A percentile compares a stretch with the other conserved stretches of the same genome.
These are phyloP conservation scores for Pelosia muscerda DNA, from an alignment of 2,888 invertebrate species.

Conservation along the genomic window DNA sequence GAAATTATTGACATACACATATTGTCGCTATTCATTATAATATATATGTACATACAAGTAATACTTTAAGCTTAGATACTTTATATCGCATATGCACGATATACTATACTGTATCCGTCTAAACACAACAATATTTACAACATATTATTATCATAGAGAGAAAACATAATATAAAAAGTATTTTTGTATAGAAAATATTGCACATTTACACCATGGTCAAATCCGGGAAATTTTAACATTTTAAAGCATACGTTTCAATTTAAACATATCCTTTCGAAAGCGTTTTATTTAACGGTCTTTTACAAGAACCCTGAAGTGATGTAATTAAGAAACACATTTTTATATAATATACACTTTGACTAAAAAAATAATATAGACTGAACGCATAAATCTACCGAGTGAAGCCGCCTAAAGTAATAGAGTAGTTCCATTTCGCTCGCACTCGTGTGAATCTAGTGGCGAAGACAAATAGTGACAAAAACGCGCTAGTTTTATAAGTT, in stretches of 20 bases:
- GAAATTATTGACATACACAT: neutral
- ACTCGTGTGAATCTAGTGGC: too few relatives aligned
- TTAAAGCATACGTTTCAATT: too few relatives aligned
- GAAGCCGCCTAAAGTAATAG: too few relatives aligned
- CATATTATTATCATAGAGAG: neutral
- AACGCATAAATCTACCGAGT: too few relatives aligned
- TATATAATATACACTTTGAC: too few relatives aligned
- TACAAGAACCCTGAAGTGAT: neutral
- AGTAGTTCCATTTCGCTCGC: too few relatives aligned
- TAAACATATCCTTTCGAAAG: too few relatives aligned
- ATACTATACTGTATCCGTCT: neutral
- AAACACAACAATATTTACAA: neutral
- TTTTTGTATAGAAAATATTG: conserved; percentile 7
- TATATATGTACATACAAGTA: neutral
- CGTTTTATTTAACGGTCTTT: too few relatives aligned
- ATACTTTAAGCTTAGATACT: neutral
- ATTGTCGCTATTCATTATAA: neutral
- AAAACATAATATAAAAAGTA: conserved; percentile 1
- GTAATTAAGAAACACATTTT: too few relatives aligned
- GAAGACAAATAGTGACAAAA: too few relatives aligned
- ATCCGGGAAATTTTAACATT: conserved; percentile 4
- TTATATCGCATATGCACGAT: neutral
- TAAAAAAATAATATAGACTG: too few relatives aligned
- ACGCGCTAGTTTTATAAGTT: too few relatives aligned
- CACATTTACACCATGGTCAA: conserved; percentile 13